Percentiles rank a stretch among this genome's conserved stretches.
These are phyloP conservation scores for Mimas tiliae DNA, from an alignment of 2,888 invertebrate genomes.

Conservation along the genomic window DNA sequence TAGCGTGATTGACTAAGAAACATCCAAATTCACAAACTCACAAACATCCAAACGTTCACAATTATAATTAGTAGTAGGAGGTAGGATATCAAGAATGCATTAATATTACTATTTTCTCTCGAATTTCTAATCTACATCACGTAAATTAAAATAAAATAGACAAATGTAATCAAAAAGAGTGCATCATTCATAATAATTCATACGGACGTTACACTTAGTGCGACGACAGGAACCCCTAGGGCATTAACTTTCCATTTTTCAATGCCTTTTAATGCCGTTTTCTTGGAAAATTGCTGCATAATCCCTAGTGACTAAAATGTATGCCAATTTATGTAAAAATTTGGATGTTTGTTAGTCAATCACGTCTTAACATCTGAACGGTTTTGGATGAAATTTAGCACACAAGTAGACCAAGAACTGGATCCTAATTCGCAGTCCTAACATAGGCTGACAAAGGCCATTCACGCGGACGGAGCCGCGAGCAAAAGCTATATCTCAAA, in stretches of 20 bases:
- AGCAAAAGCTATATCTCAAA: too few species aligned
- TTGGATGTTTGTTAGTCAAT: background rate
- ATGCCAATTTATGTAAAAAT: background rate
- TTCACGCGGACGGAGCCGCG: background rate
- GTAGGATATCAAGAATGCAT: too few species aligned
- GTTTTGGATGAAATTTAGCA: too few species aligned
- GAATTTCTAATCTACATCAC: background rate
- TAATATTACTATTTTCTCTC: too few species aligned
- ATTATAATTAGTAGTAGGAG: too few species aligned
- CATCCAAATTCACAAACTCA: too few species aligned
- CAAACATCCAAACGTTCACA: too few species aligned
- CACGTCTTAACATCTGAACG: too few species aligned
- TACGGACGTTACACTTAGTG: background rate
- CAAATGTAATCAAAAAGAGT: slow-evolving; percentile 17
- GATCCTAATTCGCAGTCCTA: too few species aligned
- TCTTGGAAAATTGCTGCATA: slow-evolving; percentile 8
- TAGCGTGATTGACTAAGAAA: too few species aligned
- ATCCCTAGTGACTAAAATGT: background rate
- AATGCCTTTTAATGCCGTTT: slow-evolving; percentile 2
- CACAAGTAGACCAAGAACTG: too few species aligned
- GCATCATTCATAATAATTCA: slow-evolving; percentile 3
- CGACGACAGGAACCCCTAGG: background rate
- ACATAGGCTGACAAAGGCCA: too few species aligned
- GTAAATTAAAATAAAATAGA: background rate
- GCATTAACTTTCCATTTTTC: background rate